Base-by-base conservation (phyloP, 2,888 invertebrate species). In the Apamea monoglypha region DNA sequence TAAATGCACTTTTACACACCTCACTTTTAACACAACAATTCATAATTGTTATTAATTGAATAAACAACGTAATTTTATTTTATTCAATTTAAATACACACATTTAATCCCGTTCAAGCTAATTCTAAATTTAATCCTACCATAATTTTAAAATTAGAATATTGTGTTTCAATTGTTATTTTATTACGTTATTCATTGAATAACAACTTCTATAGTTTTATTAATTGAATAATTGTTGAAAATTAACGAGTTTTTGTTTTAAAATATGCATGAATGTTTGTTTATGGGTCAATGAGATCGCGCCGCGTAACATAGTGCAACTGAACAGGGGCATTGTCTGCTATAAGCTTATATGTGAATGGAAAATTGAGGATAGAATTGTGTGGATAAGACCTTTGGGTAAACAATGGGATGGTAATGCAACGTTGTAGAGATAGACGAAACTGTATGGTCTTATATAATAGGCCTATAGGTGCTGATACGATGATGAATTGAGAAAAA, bases 331-430 rank as follows among this genome's bases (percentile, higher is more conserved):
- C 92, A 94, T 94, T 94, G 95, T 95, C 91, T 92, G 93, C 94
- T 93, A 93, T 96, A 96, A 94, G 94, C 94, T 97, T 97, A 96
- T 97, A 97, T 96, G 95, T 93, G 94, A 94, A 93, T 93, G 94
- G 92, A 91, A 95, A 93, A 93, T 90, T 84, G 81, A 61, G 78
- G 91, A 81, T 72, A 91, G 93, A 90, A 88, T 94, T 88, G 81
- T 88, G n/a, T 94, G 94, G 96, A 96, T 90, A 89, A 61, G 91
- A 78, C 89, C 61, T 69, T 72, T 56, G 12, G 50, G 40, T 73
- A 47, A 86, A 85, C 83, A 85, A 85, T 83, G 25, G 71, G 21
- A 44, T 66, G 21, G 29, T 74, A 61, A 36, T 77, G 78, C 2
- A 40, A 61, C 10, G 3, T 40, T 63, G 1, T 59, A 40, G 21